Percentiles rank a stretch among this genome's conserved stretches.
These are phyloP conservation scores for Numenius arquata DNA, from an alignment of 2,113 vertebrate genomes.

Conservation along the genomic window DNA sequence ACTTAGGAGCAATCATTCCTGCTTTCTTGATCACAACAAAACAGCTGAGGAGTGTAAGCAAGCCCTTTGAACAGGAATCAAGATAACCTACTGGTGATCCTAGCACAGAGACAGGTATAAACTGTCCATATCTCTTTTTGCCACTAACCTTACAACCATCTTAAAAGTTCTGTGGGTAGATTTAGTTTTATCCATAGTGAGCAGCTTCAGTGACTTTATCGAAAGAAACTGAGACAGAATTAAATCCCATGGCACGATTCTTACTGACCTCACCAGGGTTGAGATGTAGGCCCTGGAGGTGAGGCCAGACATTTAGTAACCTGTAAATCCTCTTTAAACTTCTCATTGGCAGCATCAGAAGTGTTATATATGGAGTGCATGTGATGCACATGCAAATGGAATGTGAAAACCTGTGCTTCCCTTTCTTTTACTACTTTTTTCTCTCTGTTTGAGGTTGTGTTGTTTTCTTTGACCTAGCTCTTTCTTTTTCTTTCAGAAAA, in stretches of 20 bases:
- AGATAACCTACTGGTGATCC: neutral
- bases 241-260: neutral
- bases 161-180: neutral
- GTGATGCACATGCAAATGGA: neutral
- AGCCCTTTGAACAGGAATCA: neutral
- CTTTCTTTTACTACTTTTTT: neutral
- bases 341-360: neutral
- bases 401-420: neutral
- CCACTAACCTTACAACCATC: neutral
- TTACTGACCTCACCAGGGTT: neutral
- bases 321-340: constrained; percentile 1
- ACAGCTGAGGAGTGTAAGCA: neutral
- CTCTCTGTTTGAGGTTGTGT: neutral
- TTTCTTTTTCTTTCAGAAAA: neutral
- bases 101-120: neutral
- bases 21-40: neutral
- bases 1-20: neutral
- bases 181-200: neutral
- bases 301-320: neutral
- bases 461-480: neutral
- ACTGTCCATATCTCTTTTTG: neutral
- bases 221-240: neutral
- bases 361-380: neutral
- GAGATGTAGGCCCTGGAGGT: neutral
- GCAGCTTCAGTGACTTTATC: neutral